Conservation (phyloP, 2,113 vertebrate species). For the Lycaon pictus region DNA sequence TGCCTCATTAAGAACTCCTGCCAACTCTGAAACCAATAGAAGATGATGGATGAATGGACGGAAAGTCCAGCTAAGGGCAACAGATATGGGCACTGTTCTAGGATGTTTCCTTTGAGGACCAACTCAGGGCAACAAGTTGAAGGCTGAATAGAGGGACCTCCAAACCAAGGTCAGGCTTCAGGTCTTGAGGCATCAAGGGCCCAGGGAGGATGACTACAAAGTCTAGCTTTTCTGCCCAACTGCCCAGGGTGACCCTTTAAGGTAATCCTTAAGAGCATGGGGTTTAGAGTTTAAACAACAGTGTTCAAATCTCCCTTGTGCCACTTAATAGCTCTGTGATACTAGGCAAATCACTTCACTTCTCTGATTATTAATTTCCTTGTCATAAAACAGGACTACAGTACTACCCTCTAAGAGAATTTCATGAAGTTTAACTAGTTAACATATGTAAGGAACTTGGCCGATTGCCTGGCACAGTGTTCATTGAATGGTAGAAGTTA, state of each 20-base stretch:
- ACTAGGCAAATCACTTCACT: background rate
- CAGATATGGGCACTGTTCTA: background rate
- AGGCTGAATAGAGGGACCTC: background rate
- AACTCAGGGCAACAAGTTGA: background rate
- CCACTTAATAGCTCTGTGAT: background rate
- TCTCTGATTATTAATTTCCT: background rate
- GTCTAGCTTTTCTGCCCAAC: background rate
- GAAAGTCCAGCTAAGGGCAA: background rate
- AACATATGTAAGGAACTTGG: background rate
- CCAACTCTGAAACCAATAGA: background rate
- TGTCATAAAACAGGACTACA: background rate
- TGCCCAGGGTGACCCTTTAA: background rate
- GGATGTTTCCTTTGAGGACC: background rate
- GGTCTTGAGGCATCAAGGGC: background rate
- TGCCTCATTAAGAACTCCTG: background rate
- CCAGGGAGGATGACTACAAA: background rate
- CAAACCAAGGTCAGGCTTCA: background rate
- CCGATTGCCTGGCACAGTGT: background rate
- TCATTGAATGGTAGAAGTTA: background rate
- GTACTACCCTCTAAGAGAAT: background rate
- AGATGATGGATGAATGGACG: background rate
- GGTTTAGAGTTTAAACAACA: background rate
- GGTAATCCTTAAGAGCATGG: background rate
- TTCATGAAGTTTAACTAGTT: background rate
- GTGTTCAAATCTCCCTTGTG: background rate